Conservation (phyloP, 2,113 vertebrate genomes). For the Triplophysa dalaica region DNA sequence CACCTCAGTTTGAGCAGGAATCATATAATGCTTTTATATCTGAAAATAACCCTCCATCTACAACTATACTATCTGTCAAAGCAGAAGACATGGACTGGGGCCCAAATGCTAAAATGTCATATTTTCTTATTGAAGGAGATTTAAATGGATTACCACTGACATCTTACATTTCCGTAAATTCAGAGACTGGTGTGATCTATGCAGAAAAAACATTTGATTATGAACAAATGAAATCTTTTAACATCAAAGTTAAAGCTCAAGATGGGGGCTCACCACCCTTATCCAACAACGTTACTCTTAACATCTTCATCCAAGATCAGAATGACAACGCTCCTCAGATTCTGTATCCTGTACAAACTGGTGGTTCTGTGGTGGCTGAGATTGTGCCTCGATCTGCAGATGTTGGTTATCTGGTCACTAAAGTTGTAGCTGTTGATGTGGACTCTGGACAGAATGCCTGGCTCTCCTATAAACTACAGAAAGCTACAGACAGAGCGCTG, state of each 20-base stretch:
- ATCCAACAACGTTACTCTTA: conserved; percentile 68
- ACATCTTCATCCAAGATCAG: conserved; percentile 72
- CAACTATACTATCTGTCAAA: conserved; percentile 64
- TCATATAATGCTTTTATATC: conserved; percentile 54
- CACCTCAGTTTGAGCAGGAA: conserved; percentile 65
- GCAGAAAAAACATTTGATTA: conserved; percentile 72
- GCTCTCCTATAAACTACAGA: conserved; percentile 59
- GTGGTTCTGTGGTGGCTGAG: conserved; percentile 49
- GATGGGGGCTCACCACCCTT: conserved; percentile 76
- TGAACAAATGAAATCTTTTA: conserved; percentile 71
- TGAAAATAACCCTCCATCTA: conserved; percentile 72
- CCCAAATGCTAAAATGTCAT: conserved; percentile 70
- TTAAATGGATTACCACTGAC: conserved; percentile 60
- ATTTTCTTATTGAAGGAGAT: conserved; percentile 67
- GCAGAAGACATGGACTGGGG: conserved; percentile 69
- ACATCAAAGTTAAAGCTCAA: conserved; percentile 66
- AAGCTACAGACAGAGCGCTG: too few relatives aligned
- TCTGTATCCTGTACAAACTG: conserved; percentile 47
- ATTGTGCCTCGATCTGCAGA: conserved; percentile 58
- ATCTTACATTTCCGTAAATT: conserved; percentile 72
- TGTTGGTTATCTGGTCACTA: conserved; percentile 58
- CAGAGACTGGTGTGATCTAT: conserved; percentile 68
- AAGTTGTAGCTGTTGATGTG: conserved; percentile 62
- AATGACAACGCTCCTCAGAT: conserved; percentile 79
- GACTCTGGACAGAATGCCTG: conserved; percentile 60